These are phyloP conservation scores for Hestina assimilis DNA, from an alignment of 1,140 invertebrate genomes.

Conservation along the genomic window DNA sequence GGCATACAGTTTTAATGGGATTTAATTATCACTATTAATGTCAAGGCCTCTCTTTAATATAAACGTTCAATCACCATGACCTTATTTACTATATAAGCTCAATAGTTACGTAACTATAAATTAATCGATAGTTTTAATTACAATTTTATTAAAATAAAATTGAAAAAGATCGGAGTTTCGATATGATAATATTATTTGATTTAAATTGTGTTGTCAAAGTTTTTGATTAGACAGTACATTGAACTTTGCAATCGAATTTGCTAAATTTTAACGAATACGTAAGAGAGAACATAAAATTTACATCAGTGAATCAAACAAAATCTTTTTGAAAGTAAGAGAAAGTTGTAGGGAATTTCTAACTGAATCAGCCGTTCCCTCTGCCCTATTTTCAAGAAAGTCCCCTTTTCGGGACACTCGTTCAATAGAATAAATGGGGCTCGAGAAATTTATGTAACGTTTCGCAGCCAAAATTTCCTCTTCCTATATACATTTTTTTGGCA, in stretches of 20 bases:
- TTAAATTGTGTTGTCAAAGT: not conserved
- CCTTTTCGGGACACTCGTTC: constrained; percentile 39
- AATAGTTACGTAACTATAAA: constrained; percentile 2
- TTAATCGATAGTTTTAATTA: not conserved
- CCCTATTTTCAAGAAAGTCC: constrained; percentile 49
- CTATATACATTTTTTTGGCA: constrained; percentile 20
- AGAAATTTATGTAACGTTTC: constrained; percentile 57
- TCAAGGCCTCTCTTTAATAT: constrained; percentile 14
- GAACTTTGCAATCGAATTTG: not conserved
- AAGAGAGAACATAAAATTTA: constrained; percentile 19
- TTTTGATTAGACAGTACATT: not conserved
- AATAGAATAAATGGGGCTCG: constrained; percentile 64
- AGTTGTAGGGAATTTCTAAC: constrained; percentile 29
- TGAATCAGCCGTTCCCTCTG: constrained; percentile 36
- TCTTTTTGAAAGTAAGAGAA: constrained; percentile 17
- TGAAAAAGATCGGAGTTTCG: no score
- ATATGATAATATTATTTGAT: no score
- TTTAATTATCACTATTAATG: constrained; percentile 9
- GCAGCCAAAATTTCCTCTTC: constrained; percentile 10
- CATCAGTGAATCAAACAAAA: constrained; percentile 25
- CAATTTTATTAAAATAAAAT: not conserved
- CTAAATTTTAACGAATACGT: not conserved
- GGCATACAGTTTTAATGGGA: not conserved
- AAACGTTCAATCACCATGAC: constrained; percentile 18
- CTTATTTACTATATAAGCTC: constrained; percentile 2